Base-by-base conservation (phyloP, 2,113 vertebrate species). In the Ifrita kowaldi region DNA sequence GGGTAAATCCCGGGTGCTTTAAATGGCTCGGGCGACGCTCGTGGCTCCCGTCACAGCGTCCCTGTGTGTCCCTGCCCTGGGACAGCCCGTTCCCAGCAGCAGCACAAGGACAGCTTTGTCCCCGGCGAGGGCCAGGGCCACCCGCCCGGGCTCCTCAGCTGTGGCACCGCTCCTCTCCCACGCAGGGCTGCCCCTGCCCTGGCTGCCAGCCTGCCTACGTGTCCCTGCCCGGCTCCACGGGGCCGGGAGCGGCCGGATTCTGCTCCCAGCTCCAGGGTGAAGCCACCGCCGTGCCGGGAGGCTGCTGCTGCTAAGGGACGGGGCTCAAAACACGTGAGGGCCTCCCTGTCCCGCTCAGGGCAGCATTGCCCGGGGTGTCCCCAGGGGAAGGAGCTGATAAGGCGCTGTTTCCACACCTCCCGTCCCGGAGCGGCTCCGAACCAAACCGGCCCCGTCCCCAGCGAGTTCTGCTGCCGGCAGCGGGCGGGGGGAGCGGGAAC, bases 291-390 rank as follows among this genome's bases (percentile, higher is more conserved):
- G 84, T 95, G 47, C 42, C 20, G 91, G 96, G 96, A 96, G 97
- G 97, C 84, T 96, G 87, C 33, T 91, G 95, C 96, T 96, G 96
- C 95, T 98, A 97, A 98, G 97, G 96, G 65, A 63, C 41, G 11
- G 41, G 41, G 41, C 39, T n/a, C n/a, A n/a, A n/a, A n/a, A n/a
- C n/a, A n/a, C n/a, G n/a, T 8, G 53, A 89, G 89, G 47, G 56
- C n/a, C n/a, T 68, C 3, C 73, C 23, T 23, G 7, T 42, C 46
- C 87, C n/a, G 33, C 30, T 19, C 30, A 7, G 77, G n/a, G n/a
- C n/a, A n/a, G n/a, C n/a, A n/a, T n/a, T n/a, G n/a, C n/a, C n/a
- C 42, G 42, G 15, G 42, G 91, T 57, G 88, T 91, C 64, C 79
- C 81, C 90, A 95, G 33, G 19, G 12, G 13, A 57, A 57, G 55